phyloP scores from a whole-genome alignment of 2,113 vertebrate species.

The Uria aalge region DNA sequence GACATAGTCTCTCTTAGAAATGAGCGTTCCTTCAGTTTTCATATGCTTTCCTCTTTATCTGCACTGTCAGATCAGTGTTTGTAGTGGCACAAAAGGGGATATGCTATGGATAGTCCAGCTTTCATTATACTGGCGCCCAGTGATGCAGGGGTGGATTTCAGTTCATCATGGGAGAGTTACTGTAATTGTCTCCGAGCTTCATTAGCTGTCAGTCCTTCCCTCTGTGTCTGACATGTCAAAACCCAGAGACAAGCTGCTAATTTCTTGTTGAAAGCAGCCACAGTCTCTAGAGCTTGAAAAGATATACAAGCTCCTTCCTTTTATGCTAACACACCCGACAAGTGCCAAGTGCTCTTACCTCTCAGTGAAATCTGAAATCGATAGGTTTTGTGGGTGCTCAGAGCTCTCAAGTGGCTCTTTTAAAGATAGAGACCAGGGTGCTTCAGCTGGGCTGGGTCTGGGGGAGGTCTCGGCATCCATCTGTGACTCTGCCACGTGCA shows the following conservation, averaged over 20 bases:
- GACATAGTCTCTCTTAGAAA: not conserved
- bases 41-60: not conserved
- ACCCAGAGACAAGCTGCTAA: conserved; percentile 30
- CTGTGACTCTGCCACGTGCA: not conserved
- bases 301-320: not conserved
- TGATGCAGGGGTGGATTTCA: conserved; percentile 4
- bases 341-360: not conserved
- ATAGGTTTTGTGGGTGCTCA: not conserved
- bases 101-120: not conserved
- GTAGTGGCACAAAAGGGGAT: not conserved
- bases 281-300: conserved; percentile 30
- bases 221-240: conserved; percentile 32
- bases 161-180: conserved; percentile 23
- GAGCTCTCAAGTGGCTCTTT: not conserved
- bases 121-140: not conserved
- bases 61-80: not conserved
- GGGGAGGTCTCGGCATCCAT: not conserved
- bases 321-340: conserved; percentile 1
- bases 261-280: conserved; percentile 54
- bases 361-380: not conserved
- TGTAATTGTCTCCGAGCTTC: conserved; percentile 34
- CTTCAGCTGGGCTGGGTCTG: not conserved
- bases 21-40: not conserved
- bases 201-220: conserved; percentile 28
- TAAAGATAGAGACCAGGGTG: not conserved